Conservation (phyloP, 1,140 invertebrate species). For the Aplysia californica region DNA sequence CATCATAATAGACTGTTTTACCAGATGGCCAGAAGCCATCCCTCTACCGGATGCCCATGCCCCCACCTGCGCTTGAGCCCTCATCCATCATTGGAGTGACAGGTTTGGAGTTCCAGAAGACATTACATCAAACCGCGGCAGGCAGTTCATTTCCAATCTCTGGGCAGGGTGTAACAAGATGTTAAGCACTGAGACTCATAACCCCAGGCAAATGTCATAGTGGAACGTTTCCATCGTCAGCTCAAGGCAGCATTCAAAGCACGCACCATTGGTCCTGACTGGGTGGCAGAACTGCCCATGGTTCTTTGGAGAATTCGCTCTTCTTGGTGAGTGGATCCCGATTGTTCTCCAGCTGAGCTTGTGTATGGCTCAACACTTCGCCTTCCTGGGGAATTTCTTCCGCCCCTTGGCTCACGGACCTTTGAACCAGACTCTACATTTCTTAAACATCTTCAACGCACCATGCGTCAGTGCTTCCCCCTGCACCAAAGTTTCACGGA, state of each 20-base stretch:
- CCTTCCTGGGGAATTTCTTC: slow-evolving; percentile 23
- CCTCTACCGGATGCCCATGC: slow-evolving; percentile 66
- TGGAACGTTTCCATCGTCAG: slow-evolving; percentile 27
- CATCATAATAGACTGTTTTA: slow-evolving; percentile 49
- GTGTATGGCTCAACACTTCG: slow-evolving; percentile 22
- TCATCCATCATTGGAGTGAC: slow-evolving; percentile 61
- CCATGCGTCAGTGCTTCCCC: background rate
- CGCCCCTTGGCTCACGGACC: background rate
- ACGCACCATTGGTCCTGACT: background rate
- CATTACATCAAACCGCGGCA: slow-evolving; percentile 67
- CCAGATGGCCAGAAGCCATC: slow-evolving; percentile 66
- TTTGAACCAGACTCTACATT: background rate
- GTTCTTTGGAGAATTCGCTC: slow-evolving; percentile 23
- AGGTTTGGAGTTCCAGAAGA: slow-evolving; percentile 50
- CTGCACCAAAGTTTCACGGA: background rate
- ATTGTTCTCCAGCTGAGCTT: slow-evolving; percentile 20
- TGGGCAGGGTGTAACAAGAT: slow-evolving; percentile 5
- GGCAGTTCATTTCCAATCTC: slow-evolving; percentile 57
- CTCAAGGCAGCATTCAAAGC: slow-evolving; percentile 19
- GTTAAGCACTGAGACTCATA: slow-evolving; percentile 1
- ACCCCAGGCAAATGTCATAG: slow-evolving; percentile 19
- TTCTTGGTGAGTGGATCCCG: slow-evolving; percentile 8
- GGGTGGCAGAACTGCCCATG: slow-evolving; percentile 6
- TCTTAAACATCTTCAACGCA: slow-evolving; percentile 1
- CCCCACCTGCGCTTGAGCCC: slow-evolving; percentile 44